A percentile compares a stretch with the other conserved stretches of the same genome.
These are phyloP conservation scores for Sinohyriopsis cumingii DNA, from an alignment of 2,888 invertebrate species.

Conservation along the genomic window DNA sequence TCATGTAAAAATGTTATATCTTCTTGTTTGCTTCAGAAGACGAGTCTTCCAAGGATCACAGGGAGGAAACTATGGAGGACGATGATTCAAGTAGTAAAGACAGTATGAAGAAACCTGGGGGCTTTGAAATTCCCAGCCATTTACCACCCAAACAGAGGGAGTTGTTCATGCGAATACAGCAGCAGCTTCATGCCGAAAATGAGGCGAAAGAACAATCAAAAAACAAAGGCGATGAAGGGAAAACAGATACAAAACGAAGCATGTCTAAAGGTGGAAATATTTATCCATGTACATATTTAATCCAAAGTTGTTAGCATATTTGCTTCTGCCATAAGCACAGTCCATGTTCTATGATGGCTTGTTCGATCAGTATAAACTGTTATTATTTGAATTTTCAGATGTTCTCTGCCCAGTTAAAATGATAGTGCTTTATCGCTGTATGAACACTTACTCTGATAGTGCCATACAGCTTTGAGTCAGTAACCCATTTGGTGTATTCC, in stretches of 20 bases:
- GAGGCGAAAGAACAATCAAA: constrained; percentile 68
- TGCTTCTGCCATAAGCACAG: neutral
- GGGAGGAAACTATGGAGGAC: constrained; percentile 3
- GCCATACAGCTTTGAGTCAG: too few species aligned
- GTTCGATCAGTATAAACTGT: too few species aligned
- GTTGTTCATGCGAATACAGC: constrained; percentile 79
- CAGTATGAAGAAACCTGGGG: constrained; percentile 9
- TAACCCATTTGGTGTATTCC: too few species aligned
- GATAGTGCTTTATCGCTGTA: too few species aligned
- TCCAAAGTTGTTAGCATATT: neutral
- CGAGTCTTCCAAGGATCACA: constrained; percentile 2
- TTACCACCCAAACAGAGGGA: constrained; percentile 81
- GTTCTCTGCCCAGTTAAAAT: too few species aligned
- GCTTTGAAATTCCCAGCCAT: constrained; percentile 73
- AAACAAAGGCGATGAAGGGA: constrained; percentile 15
- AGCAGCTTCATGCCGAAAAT: constrained; percentile 78
- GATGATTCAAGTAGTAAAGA: constrained; percentile 1
- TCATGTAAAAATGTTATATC: too few species aligned
- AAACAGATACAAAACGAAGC: neutral
- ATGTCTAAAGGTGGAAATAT: neutral
- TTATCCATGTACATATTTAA: neutral
- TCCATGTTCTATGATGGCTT: neutral
- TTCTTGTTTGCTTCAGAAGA: too few species aligned
- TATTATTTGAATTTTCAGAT: constrained; percentile 4
- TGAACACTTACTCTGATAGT: too few species aligned